Evolutionary conservation across 2,113 vertebrate species (phyloP).

Genomic region (Gavia stellata): DNA sequence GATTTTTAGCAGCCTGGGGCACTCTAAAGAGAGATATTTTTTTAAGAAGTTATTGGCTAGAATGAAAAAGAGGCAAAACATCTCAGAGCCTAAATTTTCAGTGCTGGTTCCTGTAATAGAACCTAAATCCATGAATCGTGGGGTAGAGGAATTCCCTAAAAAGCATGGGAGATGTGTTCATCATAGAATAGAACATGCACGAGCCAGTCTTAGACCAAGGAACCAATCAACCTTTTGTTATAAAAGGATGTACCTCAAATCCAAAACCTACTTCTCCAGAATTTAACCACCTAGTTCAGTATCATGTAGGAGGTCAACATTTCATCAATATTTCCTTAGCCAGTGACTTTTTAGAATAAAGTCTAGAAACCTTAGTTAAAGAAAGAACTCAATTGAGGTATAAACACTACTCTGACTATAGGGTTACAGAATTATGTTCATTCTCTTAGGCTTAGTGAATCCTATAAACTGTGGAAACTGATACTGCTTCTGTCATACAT

Average conservation of each 20-base stretch:
- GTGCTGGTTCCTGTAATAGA: neutral
- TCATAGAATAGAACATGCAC: neutral
- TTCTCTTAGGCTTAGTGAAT: neutral
- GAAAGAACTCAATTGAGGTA: neutral
- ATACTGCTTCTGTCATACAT: neutral
- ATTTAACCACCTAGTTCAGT: neutral
- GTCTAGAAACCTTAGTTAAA: neutral
- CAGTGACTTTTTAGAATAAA: neutral
- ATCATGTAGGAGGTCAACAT: neutral
- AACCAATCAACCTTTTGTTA: neutral
- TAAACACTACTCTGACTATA: neutral
- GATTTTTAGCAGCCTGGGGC: neutral
- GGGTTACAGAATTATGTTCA: neutral
- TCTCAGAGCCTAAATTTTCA: neutral
- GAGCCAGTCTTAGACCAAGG: neutral
- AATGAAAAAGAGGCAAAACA: neutral
- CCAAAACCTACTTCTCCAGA: neutral
- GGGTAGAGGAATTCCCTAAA: neutral
- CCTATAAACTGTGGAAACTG: neutral
- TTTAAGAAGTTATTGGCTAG: neutral
- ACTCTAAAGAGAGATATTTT: neutral
- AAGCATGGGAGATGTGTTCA: neutral
- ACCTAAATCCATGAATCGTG: neutral
- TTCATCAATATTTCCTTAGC: neutral
- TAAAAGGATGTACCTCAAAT: neutral